Conservation (phyloP, 2,797 vertebrate species). For the Myripristis jacobus region DNA sequence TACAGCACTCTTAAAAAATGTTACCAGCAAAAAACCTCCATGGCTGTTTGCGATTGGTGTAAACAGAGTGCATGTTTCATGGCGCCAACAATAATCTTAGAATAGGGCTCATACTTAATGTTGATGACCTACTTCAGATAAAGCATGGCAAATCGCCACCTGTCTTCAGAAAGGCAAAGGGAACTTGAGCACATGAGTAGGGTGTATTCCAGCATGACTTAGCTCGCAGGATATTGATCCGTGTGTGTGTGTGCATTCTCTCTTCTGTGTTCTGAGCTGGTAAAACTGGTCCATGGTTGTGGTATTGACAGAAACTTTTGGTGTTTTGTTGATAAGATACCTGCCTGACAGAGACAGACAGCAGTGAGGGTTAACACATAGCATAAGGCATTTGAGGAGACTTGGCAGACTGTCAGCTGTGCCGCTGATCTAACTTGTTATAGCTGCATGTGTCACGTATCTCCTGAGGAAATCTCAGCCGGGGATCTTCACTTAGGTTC, state of each 20-base stretch:
- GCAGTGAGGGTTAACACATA: conserved; percentile 34
- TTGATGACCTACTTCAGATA: not conserved
- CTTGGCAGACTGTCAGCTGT: conserved; percentile 43
- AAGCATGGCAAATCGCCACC: not conserved
- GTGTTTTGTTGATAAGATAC: conserved; percentile 34
- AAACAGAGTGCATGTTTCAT: conserved; percentile 3
- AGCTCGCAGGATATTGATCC: conserved; percentile 24
- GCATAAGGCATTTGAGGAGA: conserved; percentile 25
- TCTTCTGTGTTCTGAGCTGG: not conserved
- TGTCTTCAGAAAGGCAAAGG: not conserved
- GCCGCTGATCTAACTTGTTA: conserved; percentile 31
- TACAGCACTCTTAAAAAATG: not conserved
- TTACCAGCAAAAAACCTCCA: not conserved
- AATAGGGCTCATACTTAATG: not conserved
- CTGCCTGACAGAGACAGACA: conserved; percentile 28
- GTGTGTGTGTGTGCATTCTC: not conserved
- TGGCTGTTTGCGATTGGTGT: not conserved
- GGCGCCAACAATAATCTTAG: conserved; percentile 1
- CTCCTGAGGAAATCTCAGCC: conserved; percentile 38
- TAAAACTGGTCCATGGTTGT: conserved; percentile 1
- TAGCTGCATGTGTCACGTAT: conserved; percentile 28
- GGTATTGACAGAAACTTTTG: conserved; percentile 11
- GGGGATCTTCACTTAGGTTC: conserved; percentile 27
- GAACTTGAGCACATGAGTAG: too few relatives aligned
- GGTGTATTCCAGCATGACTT: conserved; percentile 1